Conservation (phyloP, 2,797 vertebrate genomes). For the Nyctibius grandis region DNA sequence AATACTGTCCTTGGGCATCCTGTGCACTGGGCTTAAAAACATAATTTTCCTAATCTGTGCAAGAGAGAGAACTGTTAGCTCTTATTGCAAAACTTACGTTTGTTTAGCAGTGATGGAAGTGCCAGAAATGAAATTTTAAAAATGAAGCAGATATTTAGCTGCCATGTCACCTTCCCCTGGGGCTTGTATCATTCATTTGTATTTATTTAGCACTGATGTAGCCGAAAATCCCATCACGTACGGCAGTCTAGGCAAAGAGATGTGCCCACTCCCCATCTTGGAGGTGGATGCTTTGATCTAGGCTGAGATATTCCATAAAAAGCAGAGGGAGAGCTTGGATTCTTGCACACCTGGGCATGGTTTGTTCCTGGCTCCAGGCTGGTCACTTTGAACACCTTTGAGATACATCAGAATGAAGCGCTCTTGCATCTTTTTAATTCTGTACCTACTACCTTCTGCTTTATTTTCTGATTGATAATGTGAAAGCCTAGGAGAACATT, state of each 20-base stretch:
- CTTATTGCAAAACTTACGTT: not conserved
- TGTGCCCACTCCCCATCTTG: not conserved
- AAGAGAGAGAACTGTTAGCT: not conserved
- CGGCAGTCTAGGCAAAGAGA: not conserved
- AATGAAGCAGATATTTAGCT: not conserved
- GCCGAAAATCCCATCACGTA: not conserved
- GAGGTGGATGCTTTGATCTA: not conserved
- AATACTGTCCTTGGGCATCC: not conserved
- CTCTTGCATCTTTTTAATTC: not conserved
- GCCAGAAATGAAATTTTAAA: not conserved
- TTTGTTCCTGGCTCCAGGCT: not conserved
- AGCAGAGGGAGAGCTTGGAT: not conserved
- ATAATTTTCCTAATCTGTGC: not conserved
- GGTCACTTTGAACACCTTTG: not conserved
- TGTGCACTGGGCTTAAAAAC: not conserved
- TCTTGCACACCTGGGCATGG: not conserved
- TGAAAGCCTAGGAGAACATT: not conserved
- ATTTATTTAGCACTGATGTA: not conserved
- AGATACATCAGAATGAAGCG: not conserved
- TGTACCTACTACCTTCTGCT: not conserved
- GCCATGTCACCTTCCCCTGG: not conserved
- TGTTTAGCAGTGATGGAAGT: not conserved
- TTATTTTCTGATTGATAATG: not conserved
- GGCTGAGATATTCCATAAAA: not conserved
- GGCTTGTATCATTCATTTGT: not conserved